Evolutionary conservation across 2,888 invertebrate genomes (phyloP).

Genomic region (Microctonus aethiopoides): DNA sequence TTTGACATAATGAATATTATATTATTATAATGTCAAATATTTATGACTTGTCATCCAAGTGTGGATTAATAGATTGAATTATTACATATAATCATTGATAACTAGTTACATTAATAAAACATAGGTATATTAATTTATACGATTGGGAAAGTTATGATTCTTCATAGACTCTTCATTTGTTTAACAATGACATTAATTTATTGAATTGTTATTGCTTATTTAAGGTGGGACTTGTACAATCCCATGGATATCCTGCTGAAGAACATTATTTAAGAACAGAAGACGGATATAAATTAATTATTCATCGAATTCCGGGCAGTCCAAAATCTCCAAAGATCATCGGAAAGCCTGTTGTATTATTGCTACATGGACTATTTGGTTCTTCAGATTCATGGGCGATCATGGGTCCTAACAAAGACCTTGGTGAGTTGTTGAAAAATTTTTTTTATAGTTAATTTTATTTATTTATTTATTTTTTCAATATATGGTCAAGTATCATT

Average conservation of each 20-base stretch:
- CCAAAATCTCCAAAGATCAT: slow-evolving; percentile 41
- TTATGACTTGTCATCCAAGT: too few relatives aligned
- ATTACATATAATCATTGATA: too few relatives aligned
- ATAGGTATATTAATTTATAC: too few relatives aligned
- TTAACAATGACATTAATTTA: too few relatives aligned
- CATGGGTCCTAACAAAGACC: slow-evolving; percentile 53
- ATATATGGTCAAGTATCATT: not conserved
- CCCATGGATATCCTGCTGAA: slow-evolving; percentile 53
- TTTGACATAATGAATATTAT: too few relatives aligned
- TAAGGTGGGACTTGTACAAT: slow-evolving; percentile 49
- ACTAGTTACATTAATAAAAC: too few relatives aligned
- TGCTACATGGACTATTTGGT: slow-evolving; percentile 54
- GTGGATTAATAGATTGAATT: too few relatives aligned
- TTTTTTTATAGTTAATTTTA: not conserved
- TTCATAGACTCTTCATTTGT: too few relatives aligned
- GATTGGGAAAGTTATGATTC: too few relatives aligned
- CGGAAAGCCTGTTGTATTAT: slow-evolving; percentile 50
- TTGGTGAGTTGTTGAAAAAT: slow-evolving; percentile 49
- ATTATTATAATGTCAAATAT: too few relatives aligned
- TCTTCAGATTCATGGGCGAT: slow-evolving; percentile 60
- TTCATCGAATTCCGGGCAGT: slow-evolving; percentile 56
- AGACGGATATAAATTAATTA: slow-evolving; percentile 54
- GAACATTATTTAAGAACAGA: slow-evolving; percentile 54
- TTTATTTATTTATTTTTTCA: not conserved
- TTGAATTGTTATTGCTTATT: too few relatives aligned